These are phyloP conservation scores for Lasioglossum vierecki DNA, from an alignment of 2,888 invertebrate genomes.

Conservation along the genomic window DNA sequence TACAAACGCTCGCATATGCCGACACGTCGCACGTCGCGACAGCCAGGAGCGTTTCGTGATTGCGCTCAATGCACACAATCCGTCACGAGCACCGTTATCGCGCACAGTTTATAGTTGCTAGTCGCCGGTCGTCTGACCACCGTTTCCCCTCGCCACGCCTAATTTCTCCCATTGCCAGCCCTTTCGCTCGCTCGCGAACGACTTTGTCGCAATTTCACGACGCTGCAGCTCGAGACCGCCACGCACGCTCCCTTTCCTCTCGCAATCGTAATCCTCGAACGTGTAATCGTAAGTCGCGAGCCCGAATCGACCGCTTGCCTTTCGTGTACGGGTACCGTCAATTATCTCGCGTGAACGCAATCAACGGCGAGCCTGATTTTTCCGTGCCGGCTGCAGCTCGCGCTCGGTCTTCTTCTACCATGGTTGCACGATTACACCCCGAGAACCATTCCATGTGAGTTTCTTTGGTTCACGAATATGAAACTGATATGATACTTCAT, in stretches of 20 bases:
- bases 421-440: background rate
- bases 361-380: background rate
- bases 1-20: conserved; percentile 7
- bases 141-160: conserved; percentile 29
- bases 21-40: conserved; percentile 41
- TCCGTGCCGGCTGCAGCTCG: background rate
- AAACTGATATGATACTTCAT: too few relatives aligned
- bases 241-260: background rate
- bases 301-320: background rate
- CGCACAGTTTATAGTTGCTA: conserved; percentile 40
- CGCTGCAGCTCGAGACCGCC: background rate
- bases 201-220: conserved; percentile 3
- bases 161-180: conserved; percentile 23
- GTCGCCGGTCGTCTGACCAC: conserved; percentile 28
- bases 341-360: conserved; percentile 8
- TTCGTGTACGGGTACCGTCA: background rate
- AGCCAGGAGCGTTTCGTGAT: background rate
- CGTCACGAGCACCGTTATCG: conserved; percentile 36
- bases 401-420: background rate
- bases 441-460: too few relatives aligned
- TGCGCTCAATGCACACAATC: conserved; percentile 38
- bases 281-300: background rate
- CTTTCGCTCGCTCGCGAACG: background rate
- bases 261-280: background rate
- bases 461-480: too few relatives aligned